phyloP scores from a whole-genome alignment of 2,797 vertebrate species.

The Tokudaia tokunoshimensis region DNA sequence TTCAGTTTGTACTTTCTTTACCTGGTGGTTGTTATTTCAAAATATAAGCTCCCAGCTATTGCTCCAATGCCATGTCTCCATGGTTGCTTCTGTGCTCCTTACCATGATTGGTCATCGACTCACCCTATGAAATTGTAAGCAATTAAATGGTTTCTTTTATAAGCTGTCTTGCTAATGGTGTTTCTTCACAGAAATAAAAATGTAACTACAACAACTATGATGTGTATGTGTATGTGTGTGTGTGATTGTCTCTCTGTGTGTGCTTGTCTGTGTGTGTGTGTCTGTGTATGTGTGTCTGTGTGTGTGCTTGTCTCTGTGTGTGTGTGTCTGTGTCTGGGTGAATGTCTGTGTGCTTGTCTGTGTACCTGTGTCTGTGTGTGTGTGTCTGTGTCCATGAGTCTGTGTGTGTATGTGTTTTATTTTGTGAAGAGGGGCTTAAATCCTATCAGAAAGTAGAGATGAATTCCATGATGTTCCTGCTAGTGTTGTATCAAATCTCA shows the following conservation, averaged over 20 bases:
- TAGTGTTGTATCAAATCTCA: too few species aligned
- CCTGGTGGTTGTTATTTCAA: neutral
- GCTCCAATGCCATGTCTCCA: neutral
- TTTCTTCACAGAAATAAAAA: neutral
- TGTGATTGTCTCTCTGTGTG: too few species aligned
- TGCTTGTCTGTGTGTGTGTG: too few species aligned
- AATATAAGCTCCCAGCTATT: neutral
- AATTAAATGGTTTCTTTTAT: neutral
- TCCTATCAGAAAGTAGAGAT: neutral
- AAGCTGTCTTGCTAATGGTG: neutral
- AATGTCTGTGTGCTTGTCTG: too few species aligned
- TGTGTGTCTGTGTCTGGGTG: too few species aligned
- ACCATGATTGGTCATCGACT: neutral
- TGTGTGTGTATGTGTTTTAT: neutral
- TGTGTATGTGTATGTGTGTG: too few species aligned
- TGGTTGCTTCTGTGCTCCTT: neutral
- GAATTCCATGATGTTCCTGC: neutral
- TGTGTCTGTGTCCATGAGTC: too few species aligned
- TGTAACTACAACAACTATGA: neutral
- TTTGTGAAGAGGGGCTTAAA: neutral
- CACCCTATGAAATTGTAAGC: neutral
- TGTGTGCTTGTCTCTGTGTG: too few species aligned
- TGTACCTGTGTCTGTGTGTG: too few species aligned
- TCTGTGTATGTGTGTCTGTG: too few species aligned
- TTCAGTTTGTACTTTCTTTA: neutral